Evolutionary conservation across 2,797 vertebrate genomes (phyloP), one percentile per base, ranked within the genome.

Genomic region (Centropyge bicolor): DNA sequence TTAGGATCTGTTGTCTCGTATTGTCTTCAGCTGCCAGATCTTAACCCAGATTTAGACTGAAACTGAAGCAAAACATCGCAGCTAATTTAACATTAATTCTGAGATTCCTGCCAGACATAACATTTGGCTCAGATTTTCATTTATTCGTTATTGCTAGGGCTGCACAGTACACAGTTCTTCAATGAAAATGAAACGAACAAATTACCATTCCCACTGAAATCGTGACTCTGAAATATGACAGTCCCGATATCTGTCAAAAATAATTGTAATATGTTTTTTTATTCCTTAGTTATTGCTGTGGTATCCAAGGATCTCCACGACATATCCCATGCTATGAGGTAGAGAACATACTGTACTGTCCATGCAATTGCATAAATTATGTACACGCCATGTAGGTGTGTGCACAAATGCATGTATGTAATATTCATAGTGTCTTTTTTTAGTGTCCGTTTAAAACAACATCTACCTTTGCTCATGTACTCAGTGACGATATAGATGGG

Each of bases 401-500:
- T 54, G 71, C 69, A 65, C 40, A 24, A 20, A 76, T 55, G 49
- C 59, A 62, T 24, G 40, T 8, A 65, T 84, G 74, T 55, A 85
- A 82, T 71, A 90, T 87, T 83, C 35, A 84, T 74, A 27, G 4
- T n/a, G 60, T 79, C 60, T 64, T 57, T 49, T 76, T 40, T 75
- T 16, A 43, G 38, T 27, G 35, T 62, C 38, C 22, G 27, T 59
- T 67, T 55, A 24, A 80, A 74, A 49, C 35, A 11, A 52, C 46
- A 10, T n/a, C 36, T 60, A 99, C 98, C 98, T 99, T 99, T 99
- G 93, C 95, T 96, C 98, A 99, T 99, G 86, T 95, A 96, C 87
- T 99, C 98, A 0, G 98, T 99, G 93, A 99, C 98, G 52, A 99
- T 99, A 76, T 99, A 99, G 91, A 99, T 99, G 61, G 98, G 98